Evolutionary conservation across 2,888 invertebrate genomes (phyloP).

Genomic region (Apotomis betuletana): DNA sequence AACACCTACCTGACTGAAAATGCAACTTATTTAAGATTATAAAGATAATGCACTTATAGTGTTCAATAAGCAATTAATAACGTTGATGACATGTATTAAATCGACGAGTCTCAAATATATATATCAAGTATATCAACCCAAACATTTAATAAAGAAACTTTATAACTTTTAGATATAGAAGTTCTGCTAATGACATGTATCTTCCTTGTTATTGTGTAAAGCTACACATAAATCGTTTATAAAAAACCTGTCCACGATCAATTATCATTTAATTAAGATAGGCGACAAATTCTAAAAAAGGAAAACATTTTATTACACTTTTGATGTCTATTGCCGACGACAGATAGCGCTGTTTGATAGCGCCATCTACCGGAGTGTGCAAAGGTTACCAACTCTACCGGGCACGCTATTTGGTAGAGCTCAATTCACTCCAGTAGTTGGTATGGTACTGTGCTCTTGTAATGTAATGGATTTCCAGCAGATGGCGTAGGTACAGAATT

Average conservation of each 20-base stretch:
- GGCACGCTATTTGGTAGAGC: slow-evolving; percentile 7
- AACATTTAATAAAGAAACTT: too few relatives aligned
- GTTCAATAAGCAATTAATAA: too few relatives aligned
- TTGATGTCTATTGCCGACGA: not conserved
- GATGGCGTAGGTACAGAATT: not conserved
- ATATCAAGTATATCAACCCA: too few relatives aligned
- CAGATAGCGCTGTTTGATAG: slow-evolving; percentile 19
- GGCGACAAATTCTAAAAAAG: not conserved
- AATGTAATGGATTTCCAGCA: slow-evolving; percentile 4
- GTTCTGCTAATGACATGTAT: not conserved
- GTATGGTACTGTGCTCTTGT: not conserved
- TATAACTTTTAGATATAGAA: too few relatives aligned
- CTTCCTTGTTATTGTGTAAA: not conserved
- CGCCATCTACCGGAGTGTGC: slow-evolving; percentile 15
- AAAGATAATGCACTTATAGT: too few relatives aligned
- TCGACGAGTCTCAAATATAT: too few relatives aligned
- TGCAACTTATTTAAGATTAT: not conserved
- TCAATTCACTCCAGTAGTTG: not conserved
- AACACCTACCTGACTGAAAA: not conserved
- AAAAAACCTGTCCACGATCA: not conserved
- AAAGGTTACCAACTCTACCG: slow-evolving; percentile 8
- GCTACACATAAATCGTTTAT: not conserved
- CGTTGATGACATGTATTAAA: too few relatives aligned
- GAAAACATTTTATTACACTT: not conserved
- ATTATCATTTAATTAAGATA: not conserved